Conservation (phyloP, 2,113 vertebrate species). For the Alouatta palliata region DNA sequence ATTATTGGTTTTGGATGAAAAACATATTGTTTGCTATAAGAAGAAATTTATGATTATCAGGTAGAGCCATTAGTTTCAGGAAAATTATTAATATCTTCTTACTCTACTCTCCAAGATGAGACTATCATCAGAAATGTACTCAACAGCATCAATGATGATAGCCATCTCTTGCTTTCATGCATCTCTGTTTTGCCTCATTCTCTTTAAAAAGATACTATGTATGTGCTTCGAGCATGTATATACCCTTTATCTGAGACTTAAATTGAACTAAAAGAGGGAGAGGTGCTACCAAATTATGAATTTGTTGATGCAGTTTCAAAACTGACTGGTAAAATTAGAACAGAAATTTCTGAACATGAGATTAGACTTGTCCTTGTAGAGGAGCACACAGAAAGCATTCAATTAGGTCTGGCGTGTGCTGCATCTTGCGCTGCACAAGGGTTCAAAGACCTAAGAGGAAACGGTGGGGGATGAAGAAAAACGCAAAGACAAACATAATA, state of each 20-base stretch:
- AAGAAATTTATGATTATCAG: slow-evolving; percentile 55
- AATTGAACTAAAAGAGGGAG: not conserved
- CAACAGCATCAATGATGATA: not conserved
- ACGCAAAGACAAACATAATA: too few species aligned
- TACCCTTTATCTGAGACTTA: not conserved
- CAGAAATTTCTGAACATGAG: slow-evolving; percentile 52
- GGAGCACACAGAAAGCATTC: not conserved
- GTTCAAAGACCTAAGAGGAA: too few species aligned
- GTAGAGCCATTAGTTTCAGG: slow-evolving; percentile 35
- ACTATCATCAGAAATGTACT: slow-evolving; percentile 52
- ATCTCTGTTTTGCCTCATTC: slow-evolving; percentile 2
- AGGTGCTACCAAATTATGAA: not conserved
- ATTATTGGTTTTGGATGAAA: not conserved
- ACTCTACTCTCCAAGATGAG: slow-evolving; percentile 16
- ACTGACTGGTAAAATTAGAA: slow-evolving; percentile 34
- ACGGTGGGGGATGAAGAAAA: too few species aligned
- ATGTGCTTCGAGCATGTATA: not conserved
- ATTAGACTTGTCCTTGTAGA: slow-evolving; percentile 35
- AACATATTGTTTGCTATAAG: slow-evolving; percentile 41
- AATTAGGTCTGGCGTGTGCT: not conserved
- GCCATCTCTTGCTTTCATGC: not conserved
- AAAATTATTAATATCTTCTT: slow-evolving; percentile 32
- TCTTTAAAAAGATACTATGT: slow-evolving; percentile 33
- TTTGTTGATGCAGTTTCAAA: slow-evolving; percentile 34
- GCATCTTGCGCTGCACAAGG: too few species aligned